Evolutionary conservation across 2,797 vertebrate genomes (phyloP).

Genomic region (Eutrigla gurnardus): DNA sequence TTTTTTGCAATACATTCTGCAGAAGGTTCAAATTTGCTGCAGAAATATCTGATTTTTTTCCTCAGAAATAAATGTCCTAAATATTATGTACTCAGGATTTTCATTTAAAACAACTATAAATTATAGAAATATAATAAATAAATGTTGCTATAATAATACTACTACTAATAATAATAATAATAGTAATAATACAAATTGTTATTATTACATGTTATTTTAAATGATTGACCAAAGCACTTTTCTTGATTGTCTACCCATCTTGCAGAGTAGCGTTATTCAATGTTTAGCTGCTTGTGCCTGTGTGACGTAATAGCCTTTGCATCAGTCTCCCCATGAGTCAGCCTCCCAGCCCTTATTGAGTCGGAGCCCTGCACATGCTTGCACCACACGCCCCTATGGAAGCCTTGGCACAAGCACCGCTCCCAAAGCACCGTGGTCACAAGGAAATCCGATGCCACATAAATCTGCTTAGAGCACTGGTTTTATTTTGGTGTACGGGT

Average conservation of each 20-base stretch:
- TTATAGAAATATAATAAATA: not conserved
- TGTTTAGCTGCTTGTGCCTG: not conserved
- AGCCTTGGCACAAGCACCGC: slow-evolving; percentile 24
- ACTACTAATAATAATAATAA: too few relatives aligned
- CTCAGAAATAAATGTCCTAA: not conserved
- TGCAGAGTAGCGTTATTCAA: not conserved
- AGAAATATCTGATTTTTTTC: not conserved
- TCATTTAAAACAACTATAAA: too few relatives aligned
- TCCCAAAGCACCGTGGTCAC: slow-evolving; percentile 42
- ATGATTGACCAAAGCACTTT: not conserved
- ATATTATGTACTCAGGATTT: too few relatives aligned
- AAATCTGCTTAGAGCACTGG: slow-evolving; percentile 53
- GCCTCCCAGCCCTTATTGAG: slow-evolving; percentile 33
- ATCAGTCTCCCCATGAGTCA: slow-evolving; percentile 19
- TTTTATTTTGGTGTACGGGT: slow-evolving; percentile 57
- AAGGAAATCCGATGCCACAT: slow-evolving; percentile 60
- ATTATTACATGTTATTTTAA: not conserved
- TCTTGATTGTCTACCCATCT: not conserved
- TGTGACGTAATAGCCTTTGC: slow-evolving; percentile 41
- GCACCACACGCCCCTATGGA: slow-evolving; percentile 32
- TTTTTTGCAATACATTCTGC: not conserved
- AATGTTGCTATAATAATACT: not conserved
- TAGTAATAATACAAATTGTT: too few relatives aligned
- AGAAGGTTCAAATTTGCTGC: not conserved
- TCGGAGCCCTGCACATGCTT: slow-evolving; percentile 42